These are phyloP conservation scores for Coracopsis vasa DNA, from an alignment of 2,113 vertebrate species.

Conservation along the genomic window DNA sequence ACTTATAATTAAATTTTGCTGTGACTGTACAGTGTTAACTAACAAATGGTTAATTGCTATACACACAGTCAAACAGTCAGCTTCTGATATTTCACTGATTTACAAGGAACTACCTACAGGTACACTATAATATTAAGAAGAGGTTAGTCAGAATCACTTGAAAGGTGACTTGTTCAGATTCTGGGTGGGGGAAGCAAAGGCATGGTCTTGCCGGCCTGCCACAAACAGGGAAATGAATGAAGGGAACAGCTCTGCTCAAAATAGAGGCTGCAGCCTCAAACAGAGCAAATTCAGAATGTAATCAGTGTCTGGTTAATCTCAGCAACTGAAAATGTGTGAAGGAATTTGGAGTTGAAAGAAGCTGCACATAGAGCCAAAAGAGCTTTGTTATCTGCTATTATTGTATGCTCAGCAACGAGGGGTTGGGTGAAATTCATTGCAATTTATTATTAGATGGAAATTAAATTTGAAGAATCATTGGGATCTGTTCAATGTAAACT, in stretches of 20 bases:
- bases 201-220: not conserved
- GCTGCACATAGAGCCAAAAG: not conserved
- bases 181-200: not conserved
- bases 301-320: not conserved
- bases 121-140: not conserved
- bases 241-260: not conserved
- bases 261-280: not conserved
- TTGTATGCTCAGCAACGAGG: fast-evolving
- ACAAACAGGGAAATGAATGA: not conserved
- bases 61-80: not conserved
- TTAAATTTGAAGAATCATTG: conserved; percentile 1
- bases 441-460: conserved; percentile 21
- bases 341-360: not conserved
- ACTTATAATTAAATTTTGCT: not conserved
- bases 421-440: not conserved
- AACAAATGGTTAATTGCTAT: not conserved
- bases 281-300: not conserved
- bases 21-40: not conserved
- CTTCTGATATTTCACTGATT: not conserved
- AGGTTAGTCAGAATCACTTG: not conserved
- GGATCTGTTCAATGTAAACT: not conserved
- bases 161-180: not conserved
- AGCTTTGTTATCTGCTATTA: not conserved
- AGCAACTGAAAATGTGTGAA: not conserved
- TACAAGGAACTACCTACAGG: not conserved